A percentile compares a stretch with the other conserved stretches of the same genome.
Evolutionary conservation across 2,113 vertebrate species (phyloP).

Genomic region (Antennarius striatus): DNA sequence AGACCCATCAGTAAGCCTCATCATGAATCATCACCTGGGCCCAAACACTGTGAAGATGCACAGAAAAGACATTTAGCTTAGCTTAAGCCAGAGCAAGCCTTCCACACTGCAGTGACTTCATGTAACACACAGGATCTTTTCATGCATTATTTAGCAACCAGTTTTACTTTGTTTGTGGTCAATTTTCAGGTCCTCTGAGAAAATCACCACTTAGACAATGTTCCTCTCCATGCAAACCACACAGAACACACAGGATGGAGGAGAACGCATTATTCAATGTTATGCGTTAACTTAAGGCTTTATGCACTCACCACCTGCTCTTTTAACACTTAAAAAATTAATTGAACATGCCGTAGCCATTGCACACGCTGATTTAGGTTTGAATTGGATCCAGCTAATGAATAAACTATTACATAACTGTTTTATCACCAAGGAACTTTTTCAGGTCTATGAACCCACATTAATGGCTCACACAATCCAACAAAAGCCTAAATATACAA

Average conservation of each 20-base stretch:
- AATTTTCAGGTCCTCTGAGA: conserved; percentile 28
- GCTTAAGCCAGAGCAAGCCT: neutral
- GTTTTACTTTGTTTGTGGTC: conserved; percentile 46
- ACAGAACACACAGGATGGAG: conserved; percentile 9
- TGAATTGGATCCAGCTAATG: conserved; percentile 1
- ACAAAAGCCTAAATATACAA: conserved; percentile 22
- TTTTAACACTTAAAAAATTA: conserved; percentile 3
- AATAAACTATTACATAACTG: conserved; percentile 2
- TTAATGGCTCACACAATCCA: conserved; percentile 46
- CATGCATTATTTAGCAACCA: conserved; percentile 47
- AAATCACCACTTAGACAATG: conserved; percentile 21
- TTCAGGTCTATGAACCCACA: conserved; percentile 17
- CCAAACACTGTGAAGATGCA: conserved; percentile 68
- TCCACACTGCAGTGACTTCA: conserved; percentile 27
- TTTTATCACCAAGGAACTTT: conserved; percentile 23
- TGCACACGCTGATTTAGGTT: neutral
- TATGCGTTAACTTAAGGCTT: neutral
- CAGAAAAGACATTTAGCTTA: conserved; percentile 37
- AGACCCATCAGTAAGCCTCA: conserved; percentile 57
- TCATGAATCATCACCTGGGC: conserved; percentile 69
- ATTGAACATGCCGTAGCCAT: neutral
- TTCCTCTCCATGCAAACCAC: conserved; percentile 26
- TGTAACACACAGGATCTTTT: conserved; percentile 39
- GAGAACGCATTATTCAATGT: conserved; percentile 5
- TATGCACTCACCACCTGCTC: neutral